Evolutionary conservation across 2,113 vertebrate species (phyloP), one percentile per base, ranked within the genome.

Genomic region (Notarius quadriscutis): DNA sequence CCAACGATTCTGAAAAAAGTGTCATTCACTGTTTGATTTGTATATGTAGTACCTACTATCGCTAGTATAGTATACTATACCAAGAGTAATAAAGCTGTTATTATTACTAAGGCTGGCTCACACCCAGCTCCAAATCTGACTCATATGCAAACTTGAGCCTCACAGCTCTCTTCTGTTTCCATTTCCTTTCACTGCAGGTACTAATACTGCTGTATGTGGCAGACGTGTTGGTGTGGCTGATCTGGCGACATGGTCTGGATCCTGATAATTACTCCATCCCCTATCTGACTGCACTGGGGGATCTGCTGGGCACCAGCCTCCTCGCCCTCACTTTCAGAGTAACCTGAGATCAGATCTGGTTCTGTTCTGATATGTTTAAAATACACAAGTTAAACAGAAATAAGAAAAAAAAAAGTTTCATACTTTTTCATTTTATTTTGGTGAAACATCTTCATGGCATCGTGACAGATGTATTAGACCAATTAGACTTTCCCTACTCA

Each of bases 261-360:
- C 98, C 98, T 0, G 98, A 99, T 88, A 98, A 96, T 87, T 97
- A 97, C 93, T 98, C 97, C 87, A 99, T 99, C 94, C 98, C 98
- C 1, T 99, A 99, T 95, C 96, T 99, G 93, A 99, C 98, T 0
- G 98, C 97, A 10, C 92, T 99, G 60, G 98, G 98, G 0, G 98
- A 99, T 91, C 95, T 99, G 82, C 94, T 99, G 74, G 98, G 98
- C 65, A 99, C 97, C 0, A 95, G 97, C 20, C 97, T 99, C 80
- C 93, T 99, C 84, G 97, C 97, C 0, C 48, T 97, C 80, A 97
- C 97, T 84, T 99, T 99, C 92, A 94, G 90, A 58, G 1, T 58
- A 78, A 27, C 53, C 57, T 78, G 51, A 69, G 48, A 75, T 77
- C 48, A 1, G 10, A 41, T 62, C 12, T n/a, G 55, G n/a, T 84